phyloP scores from a whole-genome alignment of 2,113 vertebrate genomes.

The Ellobius talpinus region DNA sequence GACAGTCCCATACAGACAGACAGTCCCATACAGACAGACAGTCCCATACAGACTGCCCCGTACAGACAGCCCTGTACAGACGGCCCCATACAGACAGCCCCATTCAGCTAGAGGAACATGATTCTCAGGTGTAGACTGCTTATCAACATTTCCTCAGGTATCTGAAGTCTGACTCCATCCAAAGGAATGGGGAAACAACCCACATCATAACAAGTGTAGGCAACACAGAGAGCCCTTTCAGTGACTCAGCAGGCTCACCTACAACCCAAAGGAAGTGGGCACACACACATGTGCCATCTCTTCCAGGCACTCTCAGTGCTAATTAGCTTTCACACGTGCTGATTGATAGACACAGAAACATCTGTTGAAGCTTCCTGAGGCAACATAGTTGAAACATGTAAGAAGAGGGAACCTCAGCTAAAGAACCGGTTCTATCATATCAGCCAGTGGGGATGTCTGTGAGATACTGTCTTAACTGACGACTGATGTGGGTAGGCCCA shows the following conservation, averaged over 20 bases:
- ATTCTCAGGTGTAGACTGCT: not conserved
- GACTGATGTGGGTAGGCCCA: not conserved
- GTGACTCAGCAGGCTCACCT: conserved; percentile 2
- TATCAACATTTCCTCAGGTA: not conserved
- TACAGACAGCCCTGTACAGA: too few relatives aligned
- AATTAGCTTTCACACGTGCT: not conserved
- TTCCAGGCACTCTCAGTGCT: not conserved
- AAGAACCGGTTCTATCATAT: not conserved
- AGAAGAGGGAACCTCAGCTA: not conserved
- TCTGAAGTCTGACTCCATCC: conserved; percentile 18
- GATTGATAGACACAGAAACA: not conserved
- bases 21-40: too few relatives aligned
- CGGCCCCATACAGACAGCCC: too few relatives aligned
- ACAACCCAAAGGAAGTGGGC: conserved; percentile 3
- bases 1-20: too few relatives aligned
- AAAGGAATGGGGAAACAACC: not conserved
- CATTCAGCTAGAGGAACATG: not conserved
- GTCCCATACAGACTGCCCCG: too few relatives aligned
- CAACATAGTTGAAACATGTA: not conserved
- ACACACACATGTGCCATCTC: not conserved
- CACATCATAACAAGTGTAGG: not conserved
- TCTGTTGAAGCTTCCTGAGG: not conserved
- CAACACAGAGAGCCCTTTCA: not conserved
- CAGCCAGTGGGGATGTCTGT: not conserved
- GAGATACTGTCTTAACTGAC: not conserved